Evolutionary conservation across 1,140 invertebrate species (phyloP).

Genomic region (Papilio aristodemus): DNA sequence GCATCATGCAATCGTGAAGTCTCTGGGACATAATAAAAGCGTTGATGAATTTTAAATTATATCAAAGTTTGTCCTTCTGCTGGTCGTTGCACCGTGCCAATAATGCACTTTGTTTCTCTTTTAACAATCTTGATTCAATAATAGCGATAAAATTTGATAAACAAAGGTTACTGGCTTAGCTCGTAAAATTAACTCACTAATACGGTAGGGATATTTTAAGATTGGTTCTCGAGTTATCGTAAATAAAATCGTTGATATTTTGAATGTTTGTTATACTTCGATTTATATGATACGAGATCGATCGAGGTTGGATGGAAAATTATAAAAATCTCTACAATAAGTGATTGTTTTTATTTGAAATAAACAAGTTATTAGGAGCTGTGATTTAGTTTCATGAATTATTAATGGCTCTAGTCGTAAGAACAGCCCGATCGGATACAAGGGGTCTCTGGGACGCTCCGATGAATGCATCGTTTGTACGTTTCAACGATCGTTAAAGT

Average conservation of each 20-base stretch:
- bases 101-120: too few species aligned
- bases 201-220: too few species aligned
- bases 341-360: neutral
- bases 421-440: neutral
- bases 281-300: too few species aligned
- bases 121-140: too few species aligned
- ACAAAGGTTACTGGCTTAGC: too few species aligned
- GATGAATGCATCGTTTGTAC: neutral
- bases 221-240: too few species aligned
- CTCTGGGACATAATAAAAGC: neutral
- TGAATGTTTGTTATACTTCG: too few species aligned
- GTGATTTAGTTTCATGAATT: slow-evolving; percentile 5
- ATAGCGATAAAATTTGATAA: neutral
- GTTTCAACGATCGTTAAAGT: neutral
- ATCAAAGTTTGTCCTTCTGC: neutral
- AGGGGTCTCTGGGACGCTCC: neutral
- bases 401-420: neutral
- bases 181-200: too few species aligned
- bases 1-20: neutral
- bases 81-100: neutral
- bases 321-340: slow-evolving; percentile 4
- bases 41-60: neutral
- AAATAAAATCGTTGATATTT: too few species aligned
- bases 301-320: neutral
- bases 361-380: slow-evolving; percentile 2